A percentile compares a stretch with the other conserved stretches of the same genome.
Conservation (phyloP, 2,113 vertebrate genomes). For the Nycticorax nycticorax region DNA sequence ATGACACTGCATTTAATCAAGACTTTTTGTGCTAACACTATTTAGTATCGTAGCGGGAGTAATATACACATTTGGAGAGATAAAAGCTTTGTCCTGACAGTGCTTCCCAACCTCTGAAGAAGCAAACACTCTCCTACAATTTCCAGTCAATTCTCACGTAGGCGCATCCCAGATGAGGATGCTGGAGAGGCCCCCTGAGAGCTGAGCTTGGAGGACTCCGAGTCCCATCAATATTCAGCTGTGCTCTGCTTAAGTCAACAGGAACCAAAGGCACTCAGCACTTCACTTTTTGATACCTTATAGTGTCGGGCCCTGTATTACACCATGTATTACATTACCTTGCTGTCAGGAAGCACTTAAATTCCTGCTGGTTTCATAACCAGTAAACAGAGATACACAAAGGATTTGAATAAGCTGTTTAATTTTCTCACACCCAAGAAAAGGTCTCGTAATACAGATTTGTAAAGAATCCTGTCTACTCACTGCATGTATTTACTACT, state of each 20-base stretch:
- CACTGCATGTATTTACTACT: not conserved
- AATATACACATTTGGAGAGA: not conserved
- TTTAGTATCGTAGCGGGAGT: not conserved
- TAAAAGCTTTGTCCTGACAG: not conserved
- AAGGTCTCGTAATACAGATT: not conserved
- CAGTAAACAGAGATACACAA: not conserved
- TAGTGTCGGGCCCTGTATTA: not conserved
- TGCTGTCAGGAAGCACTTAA: not conserved
- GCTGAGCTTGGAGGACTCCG: not conserved
- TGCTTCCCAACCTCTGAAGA: not conserved
- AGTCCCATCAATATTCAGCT: not conserved
- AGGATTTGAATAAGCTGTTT: not conserved
- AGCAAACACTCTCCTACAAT: not conserved
- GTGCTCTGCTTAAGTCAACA: not conserved
- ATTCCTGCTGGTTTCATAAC: not conserved
- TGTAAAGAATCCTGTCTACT: not conserved
- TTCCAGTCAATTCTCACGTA: not conserved
- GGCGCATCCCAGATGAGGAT: not conserved
- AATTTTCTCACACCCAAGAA: not conserved
- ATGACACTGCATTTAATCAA: not conserved
- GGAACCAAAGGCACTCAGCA: not conserved
- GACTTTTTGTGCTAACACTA: not conserved
- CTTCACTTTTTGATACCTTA: not conserved
- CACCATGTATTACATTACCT: not conserved
- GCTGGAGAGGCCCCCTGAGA: accelerated